Percentiles rank a stretch among this genome's conserved stretches.
Evolutionary conservation across 2,113 vertebrate species (phyloP).

Genomic region (Protobothrops flavoviridis): DNA sequence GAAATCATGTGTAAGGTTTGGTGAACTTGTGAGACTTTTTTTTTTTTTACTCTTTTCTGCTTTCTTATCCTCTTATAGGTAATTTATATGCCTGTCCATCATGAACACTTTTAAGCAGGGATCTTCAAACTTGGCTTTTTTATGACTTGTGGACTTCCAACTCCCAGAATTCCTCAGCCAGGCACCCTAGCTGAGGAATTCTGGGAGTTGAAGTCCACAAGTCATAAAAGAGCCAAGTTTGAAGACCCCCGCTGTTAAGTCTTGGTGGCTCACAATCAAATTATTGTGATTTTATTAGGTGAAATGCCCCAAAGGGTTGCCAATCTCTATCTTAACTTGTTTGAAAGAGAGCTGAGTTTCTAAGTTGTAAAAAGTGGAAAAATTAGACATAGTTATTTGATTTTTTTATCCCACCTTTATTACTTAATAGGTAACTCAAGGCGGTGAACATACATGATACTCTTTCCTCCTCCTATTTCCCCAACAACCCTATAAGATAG

Average conservation of each 20-base stretch:
- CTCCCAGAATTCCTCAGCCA: too few relatives aligned
- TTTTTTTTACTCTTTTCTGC: background rate
- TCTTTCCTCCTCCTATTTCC: background rate
- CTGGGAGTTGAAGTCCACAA: too few relatives aligned
- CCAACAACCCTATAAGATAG: background rate
- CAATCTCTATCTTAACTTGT: background rate
- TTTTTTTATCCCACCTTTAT: background rate
- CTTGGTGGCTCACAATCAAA: background rate
- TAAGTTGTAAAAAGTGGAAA: background rate
- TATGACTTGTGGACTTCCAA: too few relatives aligned
- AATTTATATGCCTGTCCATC: background rate
- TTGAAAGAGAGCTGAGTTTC: background rate
- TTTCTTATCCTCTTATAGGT: background rate
- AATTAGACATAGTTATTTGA: background rate
- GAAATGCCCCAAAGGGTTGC: background rate
- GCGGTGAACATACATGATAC: background rate
- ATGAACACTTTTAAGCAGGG: background rate
- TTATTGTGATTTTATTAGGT: background rate
- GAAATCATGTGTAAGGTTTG: background rate
- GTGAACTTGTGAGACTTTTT: background rate
- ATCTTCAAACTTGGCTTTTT: too few relatives aligned
- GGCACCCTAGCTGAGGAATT: too few relatives aligned
- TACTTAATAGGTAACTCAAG: background rate
- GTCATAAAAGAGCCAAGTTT: too few relatives aligned
- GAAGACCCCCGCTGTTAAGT: background rate